These are phyloP conservation scores for Odontophorus gujanensis DNA, from an alignment of 2,113 vertebrate species.

Conservation along the genomic window DNA sequence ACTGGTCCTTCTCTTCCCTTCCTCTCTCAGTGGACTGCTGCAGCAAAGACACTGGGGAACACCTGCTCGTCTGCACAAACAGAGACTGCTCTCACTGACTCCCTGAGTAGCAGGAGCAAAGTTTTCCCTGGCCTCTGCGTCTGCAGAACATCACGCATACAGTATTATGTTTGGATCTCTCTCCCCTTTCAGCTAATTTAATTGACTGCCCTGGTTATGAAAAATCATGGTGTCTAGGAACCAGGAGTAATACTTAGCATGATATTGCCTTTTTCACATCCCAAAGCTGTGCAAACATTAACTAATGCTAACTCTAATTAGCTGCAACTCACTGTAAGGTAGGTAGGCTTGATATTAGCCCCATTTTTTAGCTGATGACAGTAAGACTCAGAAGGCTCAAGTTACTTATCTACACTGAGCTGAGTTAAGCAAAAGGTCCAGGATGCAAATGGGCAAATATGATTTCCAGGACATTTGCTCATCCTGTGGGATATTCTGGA, in stretches of 20 bases:
- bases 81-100: not conserved
- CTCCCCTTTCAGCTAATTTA: conserved; percentile 19
- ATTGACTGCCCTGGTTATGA: conserved; percentile 42
- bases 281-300: conserved; percentile 44
- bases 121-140: not conserved
- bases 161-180: conserved; percentile 19
- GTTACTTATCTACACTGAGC: not conserved
- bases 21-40: not conserved
- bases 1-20: not conserved
- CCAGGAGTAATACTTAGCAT: conserved; percentile 29
- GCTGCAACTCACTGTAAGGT: conserved; percentile 14
- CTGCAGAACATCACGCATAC: conserved; percentile 4
- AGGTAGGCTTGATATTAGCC: conserved; percentile 37
- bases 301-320: conserved; percentile 24
- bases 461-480: not conserved
- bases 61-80: not conserved
- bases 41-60: not conserved
- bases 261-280: conserved; percentile 47
- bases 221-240: conserved; percentile 24
- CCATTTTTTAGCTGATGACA: conserved; percentile 12
- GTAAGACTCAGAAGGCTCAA: not conserved
- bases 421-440: not conserved
- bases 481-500: not conserved
- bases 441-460: not conserved
- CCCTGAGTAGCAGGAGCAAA: not conserved